Base-by-base conservation (phyloP, 2,888 invertebrate species). In the Nomada ruficornis region DNA sequence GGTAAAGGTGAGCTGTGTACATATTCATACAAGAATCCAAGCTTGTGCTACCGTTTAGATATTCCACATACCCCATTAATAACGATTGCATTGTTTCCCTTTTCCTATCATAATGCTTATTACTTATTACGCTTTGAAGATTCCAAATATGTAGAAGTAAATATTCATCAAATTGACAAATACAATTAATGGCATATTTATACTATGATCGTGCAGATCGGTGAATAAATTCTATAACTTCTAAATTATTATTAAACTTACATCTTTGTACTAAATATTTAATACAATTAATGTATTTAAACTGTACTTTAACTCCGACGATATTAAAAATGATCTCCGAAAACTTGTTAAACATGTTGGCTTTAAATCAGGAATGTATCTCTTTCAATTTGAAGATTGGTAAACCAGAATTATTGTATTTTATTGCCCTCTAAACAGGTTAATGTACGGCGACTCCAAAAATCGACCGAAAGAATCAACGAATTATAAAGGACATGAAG, bases 21-120 rank as follows among this genome's bases (percentile, higher is more conserved):
- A 63, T 23, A 47, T 57, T 55, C 50, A 50, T 50, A n/a, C 36
- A 10, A n/a, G n/a, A 50, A 64, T 64, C 62, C 29, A 59, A 67
- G 55, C 60, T 26, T 36, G n/a, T 47, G 29, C 50, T 44, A 50
- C 36, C n/a, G 26, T 44, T 60, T 52, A 23, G 50, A 29, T 55
- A 68, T 59, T 59, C 26, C 23, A 23, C 47, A 42, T 47, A 13
- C 15, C 26, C 42, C 13, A 52, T 42, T 52, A 65, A 44, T 65
- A 20, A 55, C 44, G n/a, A 26, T 44, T 20, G 18, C 10, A 29
- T 15, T 11, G 23, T 36, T 50, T 36, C 9, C 47, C 20, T 36
- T 72, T 23, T 13, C n/a, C 15, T 55, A 26, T 23, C 50, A 23
- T 64, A 23, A 52, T 54, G 50, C 36, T 36, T 42, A 42, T n/a